Conservation (phyloP, 1,140 invertebrate genomes). For the Platorchestia sp. region DNA sequence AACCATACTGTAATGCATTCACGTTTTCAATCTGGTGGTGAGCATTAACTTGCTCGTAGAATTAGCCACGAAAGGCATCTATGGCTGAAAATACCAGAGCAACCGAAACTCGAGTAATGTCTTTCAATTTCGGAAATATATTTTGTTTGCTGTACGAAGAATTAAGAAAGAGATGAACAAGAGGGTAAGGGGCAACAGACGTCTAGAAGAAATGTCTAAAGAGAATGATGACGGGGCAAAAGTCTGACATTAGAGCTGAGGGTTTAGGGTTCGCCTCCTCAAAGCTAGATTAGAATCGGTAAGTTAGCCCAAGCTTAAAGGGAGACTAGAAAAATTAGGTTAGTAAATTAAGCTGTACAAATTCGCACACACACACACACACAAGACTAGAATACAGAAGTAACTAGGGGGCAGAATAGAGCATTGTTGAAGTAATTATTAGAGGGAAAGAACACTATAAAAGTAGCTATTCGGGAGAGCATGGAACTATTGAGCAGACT, state of each 20-base stretch:
- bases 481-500: neutral
- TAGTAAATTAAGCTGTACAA: conserved; percentile 10
- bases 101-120: neutral
- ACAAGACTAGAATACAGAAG: neutral
- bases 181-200: neutral
- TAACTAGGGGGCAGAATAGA: neutral
- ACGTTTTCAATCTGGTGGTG: neutral
- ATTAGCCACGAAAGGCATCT: neutral
- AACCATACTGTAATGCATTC: neutral
- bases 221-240: neutral
- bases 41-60: neutral
- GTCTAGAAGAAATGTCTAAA: neutral
- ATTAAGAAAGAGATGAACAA: neutral
- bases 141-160: neutral
- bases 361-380: neutral
- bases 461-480: neutral
- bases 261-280: neutral
- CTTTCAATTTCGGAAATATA: neutral
- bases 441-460: neutral
- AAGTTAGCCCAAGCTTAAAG: conserved; percentile 3
- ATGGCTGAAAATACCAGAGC: neutral
- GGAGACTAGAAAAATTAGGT: neutral
- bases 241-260: neutral
- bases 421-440: neutral
- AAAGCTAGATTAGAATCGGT: neutral